Conservation (phyloP, 2,888 invertebrate genomes). For the Melieria picta region DNA sequence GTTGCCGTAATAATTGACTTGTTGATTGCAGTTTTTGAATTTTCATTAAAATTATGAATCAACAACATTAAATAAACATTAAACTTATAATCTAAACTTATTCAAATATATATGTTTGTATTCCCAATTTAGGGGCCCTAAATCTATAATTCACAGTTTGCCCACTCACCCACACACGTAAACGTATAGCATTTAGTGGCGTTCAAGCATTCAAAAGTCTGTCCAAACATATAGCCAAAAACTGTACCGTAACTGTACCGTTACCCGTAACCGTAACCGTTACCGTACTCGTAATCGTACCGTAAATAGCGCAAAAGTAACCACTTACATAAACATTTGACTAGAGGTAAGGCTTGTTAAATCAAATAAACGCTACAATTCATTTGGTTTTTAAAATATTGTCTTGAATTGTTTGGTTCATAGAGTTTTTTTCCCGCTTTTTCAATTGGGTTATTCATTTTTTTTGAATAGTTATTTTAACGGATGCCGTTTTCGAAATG, state of each 20-base stretch:
- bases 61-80: constrained; percentile 6
- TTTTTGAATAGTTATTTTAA: too few species aligned
- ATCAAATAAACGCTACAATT: constrained; percentile 27
- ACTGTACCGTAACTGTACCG: constrained; percentile 11
- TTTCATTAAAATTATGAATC: too few species aligned
- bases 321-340: constrained; percentile 40
- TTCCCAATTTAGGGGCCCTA: constrained; percentile 30
- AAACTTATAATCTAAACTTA: constrained; percentile 17
- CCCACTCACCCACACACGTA: constrained; percentile 17
- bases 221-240: constrained; percentile 20
- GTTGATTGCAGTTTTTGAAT: too few species aligned
- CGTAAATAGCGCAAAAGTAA: constrained; percentile 30
- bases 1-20: too few species aligned
- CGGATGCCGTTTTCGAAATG: too few species aligned
- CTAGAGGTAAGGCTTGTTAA: constrained; percentile 50
- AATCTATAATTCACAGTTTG: not conserved
- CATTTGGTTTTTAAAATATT: constrained; percentile 22
- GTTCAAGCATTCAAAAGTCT: constrained; percentile 19
- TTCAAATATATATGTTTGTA: constrained; percentile 26
- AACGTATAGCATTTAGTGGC: constrained; percentile 26
- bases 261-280: constrained; percentile 20
- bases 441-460: too few species aligned
- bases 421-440: too few species aligned
- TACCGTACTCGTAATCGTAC: constrained; percentile 20
- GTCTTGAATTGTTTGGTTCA: constrained; percentile 16